Conservation (phyloP, 2,888 invertebrate species). For the Drosophila heteroneura region DNA sequence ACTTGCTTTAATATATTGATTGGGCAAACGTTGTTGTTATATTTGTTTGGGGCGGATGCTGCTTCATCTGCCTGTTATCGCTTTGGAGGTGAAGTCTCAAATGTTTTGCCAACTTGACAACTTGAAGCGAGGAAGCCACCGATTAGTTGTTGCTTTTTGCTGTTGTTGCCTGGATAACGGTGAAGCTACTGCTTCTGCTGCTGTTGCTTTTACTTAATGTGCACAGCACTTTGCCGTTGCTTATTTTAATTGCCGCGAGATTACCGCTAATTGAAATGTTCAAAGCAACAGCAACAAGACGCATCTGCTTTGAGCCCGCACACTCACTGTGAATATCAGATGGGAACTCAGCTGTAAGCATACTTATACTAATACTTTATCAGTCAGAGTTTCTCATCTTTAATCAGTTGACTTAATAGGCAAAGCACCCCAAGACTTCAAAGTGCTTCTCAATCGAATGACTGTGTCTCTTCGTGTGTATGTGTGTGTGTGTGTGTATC, state of each 20-base stretch:
- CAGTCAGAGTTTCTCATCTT: conserved; percentile 37
- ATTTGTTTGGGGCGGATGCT: conserved; percentile 22
- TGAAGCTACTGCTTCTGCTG: conserved; percentile 17
- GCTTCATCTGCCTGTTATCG: conserved; percentile 45
- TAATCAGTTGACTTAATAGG: conserved; percentile 52
- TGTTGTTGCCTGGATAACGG: conserved; percentile 41
- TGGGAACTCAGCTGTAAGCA: conserved; percentile 51
- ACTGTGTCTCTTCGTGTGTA: neutral
- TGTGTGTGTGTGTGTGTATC: too few species aligned
- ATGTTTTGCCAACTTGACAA: conserved; percentile 19
- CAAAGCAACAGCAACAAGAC: conserved; percentile 38
- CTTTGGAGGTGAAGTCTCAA: conserved; percentile 32
- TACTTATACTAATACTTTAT: conserved; percentile 19
- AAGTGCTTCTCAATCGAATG: conserved; percentile 29
- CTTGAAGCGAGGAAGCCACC: conserved; percentile 4
- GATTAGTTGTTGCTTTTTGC: conserved; percentile 15
- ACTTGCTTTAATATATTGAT: conserved; percentile 48
- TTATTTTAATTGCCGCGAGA: conserved; percentile 51
- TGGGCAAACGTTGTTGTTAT: conserved; percentile 29
- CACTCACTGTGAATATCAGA: conserved; percentile 34
- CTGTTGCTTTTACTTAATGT: conserved; percentile 17
- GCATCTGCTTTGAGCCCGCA: conserved; percentile 47
- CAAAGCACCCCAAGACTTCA: conserved; percentile 44
- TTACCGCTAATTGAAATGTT: conserved; percentile 50
- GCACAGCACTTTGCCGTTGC: conserved; percentile 27